phyloP scores from a whole-genome alignment of 2,113 vertebrate genomes.

The Camelus dromedarius region DNA sequence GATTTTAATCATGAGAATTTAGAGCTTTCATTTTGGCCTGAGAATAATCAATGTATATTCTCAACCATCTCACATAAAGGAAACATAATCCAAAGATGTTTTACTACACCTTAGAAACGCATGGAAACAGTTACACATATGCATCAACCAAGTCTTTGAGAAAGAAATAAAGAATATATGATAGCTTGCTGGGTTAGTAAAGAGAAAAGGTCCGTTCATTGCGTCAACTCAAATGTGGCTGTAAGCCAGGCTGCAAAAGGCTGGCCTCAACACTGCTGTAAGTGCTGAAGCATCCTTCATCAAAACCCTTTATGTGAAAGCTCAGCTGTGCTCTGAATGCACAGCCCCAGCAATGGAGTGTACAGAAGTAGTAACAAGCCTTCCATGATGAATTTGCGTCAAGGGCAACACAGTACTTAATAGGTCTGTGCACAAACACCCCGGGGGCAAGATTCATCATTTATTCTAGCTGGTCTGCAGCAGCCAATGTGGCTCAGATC shows the following conservation, averaged over 20 bases:
- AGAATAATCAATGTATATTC: neutral
- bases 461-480: neutral
- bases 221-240: constrained; percentile 17
- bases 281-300: constrained; percentile 52
- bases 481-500: neutral
- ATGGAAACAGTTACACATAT: neutral
- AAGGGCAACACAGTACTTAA: constrained; percentile 62
- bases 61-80: neutral
- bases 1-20: neutral
- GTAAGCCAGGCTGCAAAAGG: neutral
- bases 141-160: neutral
- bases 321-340: constrained; percentile 71
- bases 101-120: neutral
- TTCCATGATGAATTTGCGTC: constrained; percentile 61
- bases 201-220: neutral
- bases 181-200: neutral
- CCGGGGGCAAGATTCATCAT: neutral
- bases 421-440: constrained; percentile 18
- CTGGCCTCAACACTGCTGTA: neutral
- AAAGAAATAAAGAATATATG: neutral
- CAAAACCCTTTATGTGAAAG: constrained; percentile 49
- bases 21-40: neutral
- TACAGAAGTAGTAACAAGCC: constrained; percentile 46
- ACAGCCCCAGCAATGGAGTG: constrained; percentile 16
- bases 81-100: neutral